Evolutionary conservation across 2,113 vertebrate species (phyloP), one percentile per base, ranked within the genome.

Genomic region (Hydropotes inermis): DNA sequence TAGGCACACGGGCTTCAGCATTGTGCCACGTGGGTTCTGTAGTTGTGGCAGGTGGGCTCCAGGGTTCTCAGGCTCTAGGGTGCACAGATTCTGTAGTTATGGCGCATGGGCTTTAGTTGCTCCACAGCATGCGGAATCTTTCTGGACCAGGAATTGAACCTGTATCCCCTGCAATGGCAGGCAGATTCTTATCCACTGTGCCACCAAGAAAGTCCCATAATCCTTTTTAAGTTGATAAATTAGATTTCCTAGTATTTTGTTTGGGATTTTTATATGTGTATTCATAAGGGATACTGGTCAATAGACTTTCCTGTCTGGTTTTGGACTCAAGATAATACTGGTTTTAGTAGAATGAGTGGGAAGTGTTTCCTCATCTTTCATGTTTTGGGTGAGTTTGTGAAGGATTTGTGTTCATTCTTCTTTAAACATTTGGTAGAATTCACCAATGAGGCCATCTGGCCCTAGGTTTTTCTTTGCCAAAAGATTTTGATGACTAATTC

Each of bases 391-490:
- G 58, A 64, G 25, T 64, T 33, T 91, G n/a, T 82, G 78, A 64
- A 64, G 76, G 15, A 82, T 91, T 30, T 91, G 25, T 64, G 78
- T 52, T 82, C 61, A 82, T 30, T 78, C 25, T 89, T 76, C 64
- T 64, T 82, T 91, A 52, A 64, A 82, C 58, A 1, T 52, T 50
- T 5, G 17, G 39, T 36, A 84, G 87, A 50, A 33, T 70, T 39
- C 78, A 74, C 78, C 13, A 12, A 54, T 10, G 25, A 58, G 12
- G 78, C 61, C 33, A 11, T 39, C 39, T 50, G 12, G 30, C 23
- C 6, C 61, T 16, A 23, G 33, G 52, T 19, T 70, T 50, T 70
- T 39, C 78, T 89, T 58, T 83, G 52, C 6, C 21, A 36, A 47
- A 36, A 82, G 50, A 70, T 47, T 30, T 43, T 30, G 86, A 9